These are phyloP conservation scores for Bubo scandiacus DNA, from an alignment of 2,113 vertebrate genomes.

Conservation along the genomic window DNA sequence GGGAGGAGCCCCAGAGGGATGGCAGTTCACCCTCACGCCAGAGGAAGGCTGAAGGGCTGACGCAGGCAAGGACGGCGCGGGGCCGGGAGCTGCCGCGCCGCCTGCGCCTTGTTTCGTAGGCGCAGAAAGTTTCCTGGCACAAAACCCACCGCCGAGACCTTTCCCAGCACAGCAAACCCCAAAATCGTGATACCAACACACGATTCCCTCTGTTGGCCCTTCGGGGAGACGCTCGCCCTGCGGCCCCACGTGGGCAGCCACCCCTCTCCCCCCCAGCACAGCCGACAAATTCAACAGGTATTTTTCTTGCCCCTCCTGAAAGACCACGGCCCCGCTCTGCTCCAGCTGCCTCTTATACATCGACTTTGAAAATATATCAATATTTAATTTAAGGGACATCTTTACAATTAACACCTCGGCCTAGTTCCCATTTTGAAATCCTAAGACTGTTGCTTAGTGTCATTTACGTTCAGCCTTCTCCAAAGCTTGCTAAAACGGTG, in stretches of 20 bases:
- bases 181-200: too few species aligned
- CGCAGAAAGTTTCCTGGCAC: background rate
- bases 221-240: too few species aligned
- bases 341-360: background rate
- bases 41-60: background rate
- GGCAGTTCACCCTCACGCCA: background rate
- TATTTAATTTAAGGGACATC: background rate
- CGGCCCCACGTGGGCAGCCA: too few species aligned
- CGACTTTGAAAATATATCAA: fast-evolving
- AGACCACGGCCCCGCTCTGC: fast-evolving
- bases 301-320: background rate
- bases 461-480: background rate
- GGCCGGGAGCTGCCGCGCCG: background rate
- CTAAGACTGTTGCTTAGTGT: background rate
- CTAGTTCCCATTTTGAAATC: background rate
- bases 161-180: background rate
- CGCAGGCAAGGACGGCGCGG: background rate
- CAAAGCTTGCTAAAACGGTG: background rate
- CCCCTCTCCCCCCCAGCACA: background rate
- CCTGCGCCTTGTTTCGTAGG: too few species aligned
- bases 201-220: too few species aligned
- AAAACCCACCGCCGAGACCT: background rate
- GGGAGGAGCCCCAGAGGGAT: background rate
- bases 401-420: background rate
- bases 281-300: fast-evolving